phyloP scores from a whole-genome alignment of 2,888 invertebrate species.

The Cyrtodaria siliqua region DNA sequence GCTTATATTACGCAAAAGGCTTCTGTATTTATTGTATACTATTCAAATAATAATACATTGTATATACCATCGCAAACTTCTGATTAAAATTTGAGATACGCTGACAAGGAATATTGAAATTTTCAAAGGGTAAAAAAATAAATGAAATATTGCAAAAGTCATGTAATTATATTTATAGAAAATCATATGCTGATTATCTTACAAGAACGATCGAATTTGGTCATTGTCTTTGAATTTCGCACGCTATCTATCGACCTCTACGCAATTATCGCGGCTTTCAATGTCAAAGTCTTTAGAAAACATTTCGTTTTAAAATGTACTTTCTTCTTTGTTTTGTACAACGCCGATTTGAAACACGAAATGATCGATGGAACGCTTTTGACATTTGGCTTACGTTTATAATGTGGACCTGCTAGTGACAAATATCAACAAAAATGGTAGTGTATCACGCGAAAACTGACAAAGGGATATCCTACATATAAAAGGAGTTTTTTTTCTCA shows the following conservation, averaged over 20 bases:
- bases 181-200: no score
- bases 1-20: no score
- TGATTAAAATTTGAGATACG: background rate
- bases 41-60: no score
- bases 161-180: conserved; percentile 20
- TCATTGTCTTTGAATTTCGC: conserved; percentile 26
- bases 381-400: conserved; percentile 19
- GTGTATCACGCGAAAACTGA: conserved; percentile 21
- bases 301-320: conserved; percentile 13
- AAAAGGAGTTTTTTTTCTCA: no score
- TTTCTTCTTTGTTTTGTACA: conserved; percentile 2
- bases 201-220: background rate
- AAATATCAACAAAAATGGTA: conserved; percentile 1
- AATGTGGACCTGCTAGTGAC: conserved; percentile 12
- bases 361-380: conserved; percentile 23
- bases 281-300: conserved; percentile 15
- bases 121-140: conserved; percentile 13
- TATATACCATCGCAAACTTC: no score
- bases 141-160: conserved; percentile 18
- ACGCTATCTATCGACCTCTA: conserved; percentile 27
- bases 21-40: no score
- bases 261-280: conserved; percentile 15
- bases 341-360: background rate
- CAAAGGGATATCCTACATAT: background rate
- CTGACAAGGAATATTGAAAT: conserved; percentile 26